These are phyloP conservation scores for Paratrypauchen microcephalus DNA, from an alignment of 2,797 vertebrate genomes.

Conservation along the genomic window DNA sequence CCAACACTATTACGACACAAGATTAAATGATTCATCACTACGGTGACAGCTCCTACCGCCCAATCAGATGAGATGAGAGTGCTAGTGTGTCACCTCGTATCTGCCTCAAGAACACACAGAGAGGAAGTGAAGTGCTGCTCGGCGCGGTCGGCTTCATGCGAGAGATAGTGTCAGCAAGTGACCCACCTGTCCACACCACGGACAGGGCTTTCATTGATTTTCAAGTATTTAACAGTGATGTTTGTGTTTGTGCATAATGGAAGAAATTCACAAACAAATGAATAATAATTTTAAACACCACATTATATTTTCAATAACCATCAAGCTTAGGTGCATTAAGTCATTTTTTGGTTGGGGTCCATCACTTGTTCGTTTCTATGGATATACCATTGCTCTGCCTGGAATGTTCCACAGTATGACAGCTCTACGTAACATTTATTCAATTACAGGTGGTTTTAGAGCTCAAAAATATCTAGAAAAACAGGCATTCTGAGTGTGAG, in stretches of 20 bases:
- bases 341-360: too few relatives aligned
- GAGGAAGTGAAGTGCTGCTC: slow-evolving; percentile 51
- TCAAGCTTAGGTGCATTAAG: too few relatives aligned
- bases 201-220: background rate
- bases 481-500: too few relatives aligned
- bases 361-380: too few relatives aligned
- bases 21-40: slow-evolving; percentile 73
- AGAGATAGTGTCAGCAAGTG: slow-evolving; percentile 28
- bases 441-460: too few relatives aligned
- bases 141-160: slow-evolving; percentile 18
- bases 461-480: too few relatives aligned
- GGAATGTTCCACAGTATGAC: too few relatives aligned
- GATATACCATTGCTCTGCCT: too few relatives aligned
- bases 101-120: slow-evolving; percentile 58
- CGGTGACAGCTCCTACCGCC: slow-evolving; percentile 58
- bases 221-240: background rate
- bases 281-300: background rate
- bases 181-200: background rate
- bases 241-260: background rate
- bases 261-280: background rate
- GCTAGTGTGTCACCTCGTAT: slow-evolving; percentile 63
- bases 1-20: slow-evolving; percentile 45
- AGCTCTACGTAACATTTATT: too few relatives aligned
- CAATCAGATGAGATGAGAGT: slow-evolving; percentile 63
- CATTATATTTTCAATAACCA: background rate